phyloP scores from a whole-genome alignment of 2,113 vertebrate genomes.

The Clarias macrocephalus region DNA sequence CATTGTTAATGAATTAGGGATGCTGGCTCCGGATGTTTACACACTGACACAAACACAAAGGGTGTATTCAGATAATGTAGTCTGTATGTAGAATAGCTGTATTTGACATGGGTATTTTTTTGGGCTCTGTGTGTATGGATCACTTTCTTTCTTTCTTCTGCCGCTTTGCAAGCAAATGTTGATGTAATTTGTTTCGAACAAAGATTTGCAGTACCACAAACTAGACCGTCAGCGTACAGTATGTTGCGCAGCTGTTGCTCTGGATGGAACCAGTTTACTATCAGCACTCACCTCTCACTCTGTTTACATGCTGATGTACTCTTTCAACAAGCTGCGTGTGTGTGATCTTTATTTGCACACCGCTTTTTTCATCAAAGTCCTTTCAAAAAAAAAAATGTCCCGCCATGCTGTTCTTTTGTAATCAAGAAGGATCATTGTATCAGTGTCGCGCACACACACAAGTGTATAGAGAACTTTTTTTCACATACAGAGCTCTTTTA shows the following conservation, averaged over 20 bases:
- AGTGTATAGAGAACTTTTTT: not conserved
- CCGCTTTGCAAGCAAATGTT: not conserved
- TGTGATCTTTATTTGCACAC: conserved; percentile 43
- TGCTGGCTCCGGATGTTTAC: not conserved
- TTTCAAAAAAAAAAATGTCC: conserved; percentile 23
- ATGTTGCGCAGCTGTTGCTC: conserved; percentile 20
- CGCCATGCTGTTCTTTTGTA: conserved; percentile 16
- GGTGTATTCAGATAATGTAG: too few relatives aligned
- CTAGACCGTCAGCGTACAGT: not conserved
- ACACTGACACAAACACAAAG: not conserved
- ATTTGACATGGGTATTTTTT: not conserved
- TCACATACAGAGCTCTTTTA: not conserved
- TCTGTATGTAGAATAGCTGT: not conserved
- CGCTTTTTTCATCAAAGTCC: conserved; percentile 27
- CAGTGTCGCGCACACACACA: not conserved
- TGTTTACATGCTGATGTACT: conserved; percentile 49
- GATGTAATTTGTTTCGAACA: not conserved
- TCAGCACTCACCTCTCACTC: conserved; percentile 40
- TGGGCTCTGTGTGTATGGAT: not conserved
- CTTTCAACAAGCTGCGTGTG: conserved; percentile 42
- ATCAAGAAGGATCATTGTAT: conserved; percentile 3
- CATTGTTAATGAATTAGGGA: not conserved
- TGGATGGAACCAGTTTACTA: conserved; percentile 40
- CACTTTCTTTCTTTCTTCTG: not conserved
- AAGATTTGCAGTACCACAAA: not conserved